phyloP scores from a whole-genome alignment of 2,797 vertebrate genomes.

The Coranthus polyacanthus region DNA sequence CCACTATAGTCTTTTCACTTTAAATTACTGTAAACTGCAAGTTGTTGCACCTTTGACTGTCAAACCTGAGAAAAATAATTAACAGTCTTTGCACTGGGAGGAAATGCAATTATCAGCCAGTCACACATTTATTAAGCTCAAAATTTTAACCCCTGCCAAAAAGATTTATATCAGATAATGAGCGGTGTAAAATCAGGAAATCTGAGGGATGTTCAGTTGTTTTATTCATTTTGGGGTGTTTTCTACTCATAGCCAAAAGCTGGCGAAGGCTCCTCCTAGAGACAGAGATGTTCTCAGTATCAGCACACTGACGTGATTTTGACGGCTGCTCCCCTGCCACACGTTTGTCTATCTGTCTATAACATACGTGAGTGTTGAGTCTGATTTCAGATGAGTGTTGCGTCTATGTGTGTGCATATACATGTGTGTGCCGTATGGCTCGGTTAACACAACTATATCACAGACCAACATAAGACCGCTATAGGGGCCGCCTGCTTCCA shows the following conservation, averaged over 20 bases:
- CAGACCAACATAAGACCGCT: conserved; percentile 72
- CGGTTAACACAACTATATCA: conserved; percentile 66
- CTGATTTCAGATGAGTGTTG: conserved; percentile 47
- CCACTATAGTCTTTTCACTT: conserved; percentile 26
- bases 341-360: conserved; percentile 54
- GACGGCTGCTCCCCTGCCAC: conserved; percentile 32
- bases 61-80: conserved; percentile 39
- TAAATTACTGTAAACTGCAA: conserved; percentile 31
- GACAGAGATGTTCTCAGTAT: conserved; percentile 27
- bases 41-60: conserved; percentile 36
- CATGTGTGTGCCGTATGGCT: conserved; percentile 39
- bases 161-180: conserved; percentile 18
- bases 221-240: conserved; percentile 27
- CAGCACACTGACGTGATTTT: conserved; percentile 54
- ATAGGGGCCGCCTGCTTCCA: conserved; percentile 71
- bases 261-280: too few relatives aligned
- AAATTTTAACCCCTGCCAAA: conserved; percentile 32
- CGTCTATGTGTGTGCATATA: conserved; percentile 24
- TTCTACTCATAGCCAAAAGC: conserved; percentile 11
- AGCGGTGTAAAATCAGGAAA: conserved; percentile 16
- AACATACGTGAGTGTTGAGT: conserved; percentile 55
- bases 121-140: conserved; percentile 22
- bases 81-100: conserved; percentile 27
- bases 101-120: conserved; percentile 47
- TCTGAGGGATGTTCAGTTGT: conserved; percentile 18